These are phyloP conservation scores for Lophura nycthemera DNA, from an alignment of 2,113 vertebrate species.

Conservation along the genomic window DNA sequence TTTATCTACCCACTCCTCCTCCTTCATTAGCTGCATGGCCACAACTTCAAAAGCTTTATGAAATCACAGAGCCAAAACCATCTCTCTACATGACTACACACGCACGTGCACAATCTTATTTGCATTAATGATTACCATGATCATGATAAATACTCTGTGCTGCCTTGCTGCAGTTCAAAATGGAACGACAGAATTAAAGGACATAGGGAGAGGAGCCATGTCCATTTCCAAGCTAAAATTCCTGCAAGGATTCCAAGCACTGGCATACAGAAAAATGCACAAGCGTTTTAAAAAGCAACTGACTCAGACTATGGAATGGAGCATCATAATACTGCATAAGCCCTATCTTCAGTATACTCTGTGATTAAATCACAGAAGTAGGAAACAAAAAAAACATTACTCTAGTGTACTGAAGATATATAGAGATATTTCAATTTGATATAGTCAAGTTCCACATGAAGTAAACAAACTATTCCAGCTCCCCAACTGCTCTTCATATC, in stretches of 20 bases:
- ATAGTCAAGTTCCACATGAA: neutral
- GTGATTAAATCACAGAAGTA: neutral
- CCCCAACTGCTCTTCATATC: neutral
- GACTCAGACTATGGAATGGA: neutral
- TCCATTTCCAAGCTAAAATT: neutral
- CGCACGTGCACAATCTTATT: neutral
- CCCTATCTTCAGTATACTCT: neutral
- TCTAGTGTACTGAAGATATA: neutral
- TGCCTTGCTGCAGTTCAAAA: conserved; percentile 5
- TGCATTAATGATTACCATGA: conserved; percentile 10
- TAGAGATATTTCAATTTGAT: neutral
- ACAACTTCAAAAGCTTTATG: neutral
- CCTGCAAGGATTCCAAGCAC: neutral
- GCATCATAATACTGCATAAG: neutral
- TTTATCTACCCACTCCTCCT: neutral
- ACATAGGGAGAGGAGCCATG: neutral
- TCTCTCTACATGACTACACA: neutral
- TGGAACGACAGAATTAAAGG: neutral
- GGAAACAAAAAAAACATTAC: neutral
- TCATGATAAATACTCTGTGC: neutral
- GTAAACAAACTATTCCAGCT: conserved; percentile 30
- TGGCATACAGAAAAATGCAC: neutral
- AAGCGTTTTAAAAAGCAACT: accelerated
- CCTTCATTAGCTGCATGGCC: neutral
- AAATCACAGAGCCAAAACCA: neutral